Conservation (phyloP, 30 jellyfish, hydroid and myxozoan species). For the Mastigias papua region DNA sequence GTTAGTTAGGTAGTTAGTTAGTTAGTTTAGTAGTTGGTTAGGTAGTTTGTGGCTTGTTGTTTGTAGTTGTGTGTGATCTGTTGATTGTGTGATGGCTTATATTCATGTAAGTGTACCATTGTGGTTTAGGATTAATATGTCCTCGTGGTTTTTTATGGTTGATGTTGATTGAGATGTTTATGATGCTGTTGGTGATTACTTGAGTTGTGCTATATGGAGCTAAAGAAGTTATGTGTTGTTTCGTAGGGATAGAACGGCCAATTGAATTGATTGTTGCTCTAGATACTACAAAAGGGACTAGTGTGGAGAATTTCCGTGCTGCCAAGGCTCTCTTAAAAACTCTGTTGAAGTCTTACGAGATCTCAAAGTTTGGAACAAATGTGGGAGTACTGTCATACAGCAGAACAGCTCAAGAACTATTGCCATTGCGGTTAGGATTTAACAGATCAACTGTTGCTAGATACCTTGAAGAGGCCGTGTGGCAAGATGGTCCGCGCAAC, state of each 20-base stretch:
- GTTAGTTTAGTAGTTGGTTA: no score
- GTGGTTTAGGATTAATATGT: no score
- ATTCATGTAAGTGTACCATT: no score
- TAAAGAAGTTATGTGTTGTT: no score
- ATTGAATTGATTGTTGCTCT: conserved; percentile 54
- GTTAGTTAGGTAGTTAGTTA: no score
- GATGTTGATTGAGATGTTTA: no score
- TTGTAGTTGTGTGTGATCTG: no score
- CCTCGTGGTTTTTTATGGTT: no score
- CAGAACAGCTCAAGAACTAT: background rate
- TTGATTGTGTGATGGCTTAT: no score
- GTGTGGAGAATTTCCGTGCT: background rate
- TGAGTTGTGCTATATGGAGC: no score
- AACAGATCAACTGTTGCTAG: background rate
- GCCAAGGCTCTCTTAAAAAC: conserved; percentile 20
- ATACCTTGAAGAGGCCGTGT: background rate
- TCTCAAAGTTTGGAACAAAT: conserved; percentile 22
- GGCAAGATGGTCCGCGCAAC: conserved; percentile 37
- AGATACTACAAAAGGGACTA: conserved; percentile 54
- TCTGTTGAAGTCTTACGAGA: conserved; percentile 5
- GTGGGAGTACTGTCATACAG: conserved; percentile 50
- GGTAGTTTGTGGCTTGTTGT: no score
- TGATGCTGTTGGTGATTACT: background rate
- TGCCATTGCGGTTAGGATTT: conserved; percentile 8
- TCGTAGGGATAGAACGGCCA: conserved; percentile 37